Evolutionary conservation across 2,888 invertebrate genomes (phyloP), one percentile per base, ranked within the genome.

Genomic region (Diogma glabrata): DNA sequence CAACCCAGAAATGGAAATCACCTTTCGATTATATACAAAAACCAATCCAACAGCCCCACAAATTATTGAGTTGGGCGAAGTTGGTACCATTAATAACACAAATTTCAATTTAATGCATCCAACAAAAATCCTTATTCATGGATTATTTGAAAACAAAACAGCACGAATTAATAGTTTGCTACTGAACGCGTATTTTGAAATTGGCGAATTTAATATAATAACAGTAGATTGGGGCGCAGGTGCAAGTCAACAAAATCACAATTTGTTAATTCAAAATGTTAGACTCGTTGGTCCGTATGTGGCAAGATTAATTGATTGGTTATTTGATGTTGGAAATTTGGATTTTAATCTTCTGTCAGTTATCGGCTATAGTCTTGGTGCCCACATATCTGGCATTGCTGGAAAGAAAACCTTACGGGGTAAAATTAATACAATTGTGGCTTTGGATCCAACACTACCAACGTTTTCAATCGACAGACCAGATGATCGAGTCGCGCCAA

Each of bases 351-450:
- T 61, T 7, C 62, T 64, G 24, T 66, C 64, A 48, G 30, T 70
- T 1, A 58, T 70, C 43, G 71, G 71, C 0, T 70, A 71, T 40
- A 69, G 69, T 5, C 53, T 71, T 49, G 71, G 71, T 9, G 71
- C 65, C 0, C 71, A 71, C 53, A 57, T 67, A 6, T 62, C 62
- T 1, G 67, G 71, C 0, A 55, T 69, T 0, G 64, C 66, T 0
- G 71, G 69, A 5, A 63, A 62, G 49, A 51, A 49, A 0, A 55
- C 65, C 3, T 56, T 56, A 28, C 64, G 64, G 1, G 56, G 60
- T 22, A 61, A 60, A 17, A 60, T 63, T 23, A 63, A 65, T 20
- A 63, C 66, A 2, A 65, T 67, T n/a, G 63, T 65, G 54, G 71
- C 65, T 0, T 52, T 71, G 16, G 71, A 71, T 55, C 70, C 71